A percentile compares a stretch with the other conserved stretches of the same genome.
Evolutionary conservation across 2,113 vertebrate species (phyloP).

Genomic region (Halcyon malimbica): DNA sequence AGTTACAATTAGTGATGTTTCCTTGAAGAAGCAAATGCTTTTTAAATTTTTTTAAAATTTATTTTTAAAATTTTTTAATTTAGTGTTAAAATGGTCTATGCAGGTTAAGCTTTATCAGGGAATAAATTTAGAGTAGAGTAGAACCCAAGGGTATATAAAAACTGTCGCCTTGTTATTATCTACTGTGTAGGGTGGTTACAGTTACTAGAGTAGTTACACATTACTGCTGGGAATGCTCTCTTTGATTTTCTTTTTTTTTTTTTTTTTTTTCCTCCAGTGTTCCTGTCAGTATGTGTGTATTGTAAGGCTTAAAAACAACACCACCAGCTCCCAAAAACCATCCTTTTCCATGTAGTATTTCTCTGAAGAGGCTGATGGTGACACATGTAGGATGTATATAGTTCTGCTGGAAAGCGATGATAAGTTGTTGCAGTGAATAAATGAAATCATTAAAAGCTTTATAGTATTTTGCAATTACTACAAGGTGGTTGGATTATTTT

Average conservation of each 20-base stretch:
- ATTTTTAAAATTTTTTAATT: neutral
- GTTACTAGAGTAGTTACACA: neutral
- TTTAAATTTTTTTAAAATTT: too few relatives aligned
- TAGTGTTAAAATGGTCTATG: neutral
- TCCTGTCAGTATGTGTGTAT: neutral
- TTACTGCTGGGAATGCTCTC: neutral
- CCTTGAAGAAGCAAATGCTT: neutral
- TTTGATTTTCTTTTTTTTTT: neutral
- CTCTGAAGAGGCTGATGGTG: neutral
- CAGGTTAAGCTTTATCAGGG: neutral
- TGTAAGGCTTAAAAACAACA: neutral
- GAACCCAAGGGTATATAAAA: neutral
- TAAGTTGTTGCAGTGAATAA: neutral
- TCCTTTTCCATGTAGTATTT: neutral
- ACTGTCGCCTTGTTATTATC: neutral
- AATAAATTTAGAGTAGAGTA: neutral
- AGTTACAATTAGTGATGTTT: neutral
- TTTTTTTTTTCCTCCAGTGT: fast-evolving
- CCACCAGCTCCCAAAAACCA: neutral
- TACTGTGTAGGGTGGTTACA: neutral
- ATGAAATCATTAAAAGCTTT: neutral
- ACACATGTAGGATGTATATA: neutral
- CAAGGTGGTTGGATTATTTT: neutral
- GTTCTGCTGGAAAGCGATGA: neutral
- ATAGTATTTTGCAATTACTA: neutral